Evolutionary conservation across 1,140 invertebrate species (phyloP), one percentile per base, ranked within the genome.

Genomic region (Lordiphosa collinella): DNA sequence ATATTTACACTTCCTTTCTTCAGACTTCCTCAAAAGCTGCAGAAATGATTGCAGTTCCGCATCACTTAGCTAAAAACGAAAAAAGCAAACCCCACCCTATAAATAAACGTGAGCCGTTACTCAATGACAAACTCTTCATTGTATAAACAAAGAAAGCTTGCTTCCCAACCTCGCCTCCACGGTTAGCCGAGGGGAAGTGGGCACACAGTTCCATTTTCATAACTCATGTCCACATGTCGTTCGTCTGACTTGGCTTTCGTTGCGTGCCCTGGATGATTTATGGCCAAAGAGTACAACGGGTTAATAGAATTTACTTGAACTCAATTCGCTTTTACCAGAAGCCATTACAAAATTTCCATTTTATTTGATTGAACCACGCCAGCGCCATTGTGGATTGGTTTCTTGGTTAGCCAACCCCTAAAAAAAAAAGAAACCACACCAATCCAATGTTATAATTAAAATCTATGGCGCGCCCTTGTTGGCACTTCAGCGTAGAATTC

Each of bases 231-330:
- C 31, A 18, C 36, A 59, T 65, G 36, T 65, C 48, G 48, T 8
- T 29, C 25, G 7, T 29, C 25, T 29, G 25, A 29, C 25, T 29
- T 29, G 25, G 25, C 25, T 29, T 29, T 29, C 7, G 62, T 79
- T 57, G 76, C 70, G 63, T 68, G 73, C 44, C 40, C 38, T 61
- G 34, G 25, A 82, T 74, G 64, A 87, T 86, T 82, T 76, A 86
- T 86, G 60, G 56, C 41, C 55, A 18, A 48, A 38, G 53, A 41
- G 68, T 38, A 60, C 32, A 51, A 46, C 57, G 78, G 78, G 84
- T 87, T 87, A 87, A 80, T 70, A 87, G 79, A 80, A 78, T 87
- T 85, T 63, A 54, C 59, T 78, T 78, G 56, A 87, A 87, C 74
- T 78, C 85, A 64, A 79, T 75, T 68, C 79, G 64, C 47, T 44